Conservation (phyloP, 2,797 vertebrate species). For the Coracias cyanogaster region DNA sequence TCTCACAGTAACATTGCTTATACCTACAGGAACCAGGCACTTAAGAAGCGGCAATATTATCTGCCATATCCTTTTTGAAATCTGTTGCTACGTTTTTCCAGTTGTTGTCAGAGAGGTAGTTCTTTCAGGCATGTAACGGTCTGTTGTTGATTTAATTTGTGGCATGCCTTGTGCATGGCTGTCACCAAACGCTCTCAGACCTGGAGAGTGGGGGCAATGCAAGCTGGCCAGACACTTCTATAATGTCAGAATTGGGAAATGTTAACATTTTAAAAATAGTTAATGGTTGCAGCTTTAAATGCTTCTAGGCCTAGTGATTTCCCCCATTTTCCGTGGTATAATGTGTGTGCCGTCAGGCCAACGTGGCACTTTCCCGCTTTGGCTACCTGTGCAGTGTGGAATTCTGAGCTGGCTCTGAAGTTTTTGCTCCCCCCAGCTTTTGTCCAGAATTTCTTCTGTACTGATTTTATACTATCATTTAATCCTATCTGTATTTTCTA, state of each 20-base stretch:
- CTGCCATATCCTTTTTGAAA: neutral
- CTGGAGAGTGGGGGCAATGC: neutral
- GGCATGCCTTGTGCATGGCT: neutral
- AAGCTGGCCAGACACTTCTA: neutral
- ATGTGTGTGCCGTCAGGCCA: neutral
- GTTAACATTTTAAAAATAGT: neutral
- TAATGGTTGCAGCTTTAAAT: neutral
- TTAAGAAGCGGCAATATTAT: neutral
- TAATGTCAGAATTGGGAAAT: neutral
- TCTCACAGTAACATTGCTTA: neutral
- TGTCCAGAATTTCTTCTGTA: neutral
- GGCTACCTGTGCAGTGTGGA: neutral
- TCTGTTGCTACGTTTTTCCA: neutral
- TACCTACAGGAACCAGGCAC: neutral
- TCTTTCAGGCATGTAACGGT: neutral
- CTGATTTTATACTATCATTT: neutral
- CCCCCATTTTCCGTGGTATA: neutral
- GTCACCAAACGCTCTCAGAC: rapidly evolving
- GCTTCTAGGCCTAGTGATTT: neutral
- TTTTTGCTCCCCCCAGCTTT: neutral
- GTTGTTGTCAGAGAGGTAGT: neutral
- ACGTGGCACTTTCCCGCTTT: neutral
- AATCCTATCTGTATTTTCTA: neutral
- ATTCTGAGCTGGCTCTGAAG: neutral
- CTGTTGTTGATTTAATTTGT: neutral